Evolutionary conservation across 2,888 invertebrate genomes (phyloP).

Genomic region (Drosophila vallismaia): DNA sequence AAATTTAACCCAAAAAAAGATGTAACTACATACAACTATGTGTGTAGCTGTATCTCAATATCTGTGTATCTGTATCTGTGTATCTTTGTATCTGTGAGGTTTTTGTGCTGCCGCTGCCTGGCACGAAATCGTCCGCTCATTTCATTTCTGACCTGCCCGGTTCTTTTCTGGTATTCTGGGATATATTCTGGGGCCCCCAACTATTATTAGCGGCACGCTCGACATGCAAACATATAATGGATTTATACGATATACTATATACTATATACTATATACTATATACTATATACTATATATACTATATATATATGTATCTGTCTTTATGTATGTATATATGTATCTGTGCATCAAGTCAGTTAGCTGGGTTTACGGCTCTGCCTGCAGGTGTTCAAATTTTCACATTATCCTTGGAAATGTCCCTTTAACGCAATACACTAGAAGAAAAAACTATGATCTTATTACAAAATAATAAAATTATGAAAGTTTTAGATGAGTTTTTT

Average conservation of each 20-base stretch:
- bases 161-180: constrained; percentile 13
- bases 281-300: too few relatives aligned
- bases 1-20: constrained; percentile 37
- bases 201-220: constrained; percentile 77
- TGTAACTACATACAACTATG: neutral
- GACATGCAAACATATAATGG: constrained; percentile 62
- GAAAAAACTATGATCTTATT: neutral
- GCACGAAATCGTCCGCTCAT: constrained; percentile 26
- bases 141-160: constrained; percentile 5
- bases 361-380: constrained; percentile 29
- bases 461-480: too few relatives aligned
- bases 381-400: constrained; percentile 69
- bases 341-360: neutral
- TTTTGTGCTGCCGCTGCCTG: constrained; percentile 31
- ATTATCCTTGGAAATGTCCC: constrained; percentile 49
- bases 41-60: constrained; percentile 16
- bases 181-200: constrained; percentile 33
- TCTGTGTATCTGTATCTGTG: neutral
- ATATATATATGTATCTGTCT: too few relatives aligned
- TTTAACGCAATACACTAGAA: constrained; percentile 20
- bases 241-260: too few relatives aligned
- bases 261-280: too few relatives aligned
- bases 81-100: constrained; percentile 1
- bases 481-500: neutral
- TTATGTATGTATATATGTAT: too few relatives aligned